A percentile compares a stretch with the other conserved stretches of the same genome.
phyloP scores from a whole-genome alignment of 2,113 vertebrate species.

The Hippolais icterina region DNA sequence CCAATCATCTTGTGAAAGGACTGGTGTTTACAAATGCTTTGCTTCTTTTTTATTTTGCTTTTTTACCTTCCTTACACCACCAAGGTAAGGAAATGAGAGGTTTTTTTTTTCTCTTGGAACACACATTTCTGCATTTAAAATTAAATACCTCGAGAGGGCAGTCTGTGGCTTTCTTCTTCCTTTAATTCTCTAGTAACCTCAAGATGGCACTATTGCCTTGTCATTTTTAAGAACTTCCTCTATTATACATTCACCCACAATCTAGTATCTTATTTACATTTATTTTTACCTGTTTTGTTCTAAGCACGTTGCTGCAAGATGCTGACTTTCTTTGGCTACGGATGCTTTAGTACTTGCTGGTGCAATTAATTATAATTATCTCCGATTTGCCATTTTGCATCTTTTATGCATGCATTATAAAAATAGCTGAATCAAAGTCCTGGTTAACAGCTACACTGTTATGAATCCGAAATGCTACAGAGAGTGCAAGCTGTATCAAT shows the following conservation, averaged over 20 bases:
- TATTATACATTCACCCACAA: background rate
- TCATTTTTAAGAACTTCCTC: background rate
- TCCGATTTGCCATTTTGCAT: background rate
- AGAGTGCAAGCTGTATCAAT: background rate
- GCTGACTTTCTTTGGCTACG: background rate
- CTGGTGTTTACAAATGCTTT: background rate
- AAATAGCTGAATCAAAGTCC: background rate
- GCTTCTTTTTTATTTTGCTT: background rate
- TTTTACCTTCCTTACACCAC: background rate
- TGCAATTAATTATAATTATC: background rate
- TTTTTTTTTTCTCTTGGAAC: background rate
- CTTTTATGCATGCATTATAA: background rate
- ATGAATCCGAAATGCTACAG: background rate
- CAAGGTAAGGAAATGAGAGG: background rate
- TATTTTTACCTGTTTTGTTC: background rate
- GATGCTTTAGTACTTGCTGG: background rate
- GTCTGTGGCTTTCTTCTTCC: background rate
- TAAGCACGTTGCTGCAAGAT: background rate
- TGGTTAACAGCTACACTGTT: background rate
- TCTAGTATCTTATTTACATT: background rate
- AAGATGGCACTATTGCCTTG: conserved; percentile 51
- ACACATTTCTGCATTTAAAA: background rate
- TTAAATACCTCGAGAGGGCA: background rate
- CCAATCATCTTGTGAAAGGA: background rate
- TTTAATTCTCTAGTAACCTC: background rate